A percentile compares a stretch with the other conserved stretches of the same genome.
phyloP scores from a whole-genome alignment of 2,888 invertebrate genomes.

The Orchestes rusci region DNA sequence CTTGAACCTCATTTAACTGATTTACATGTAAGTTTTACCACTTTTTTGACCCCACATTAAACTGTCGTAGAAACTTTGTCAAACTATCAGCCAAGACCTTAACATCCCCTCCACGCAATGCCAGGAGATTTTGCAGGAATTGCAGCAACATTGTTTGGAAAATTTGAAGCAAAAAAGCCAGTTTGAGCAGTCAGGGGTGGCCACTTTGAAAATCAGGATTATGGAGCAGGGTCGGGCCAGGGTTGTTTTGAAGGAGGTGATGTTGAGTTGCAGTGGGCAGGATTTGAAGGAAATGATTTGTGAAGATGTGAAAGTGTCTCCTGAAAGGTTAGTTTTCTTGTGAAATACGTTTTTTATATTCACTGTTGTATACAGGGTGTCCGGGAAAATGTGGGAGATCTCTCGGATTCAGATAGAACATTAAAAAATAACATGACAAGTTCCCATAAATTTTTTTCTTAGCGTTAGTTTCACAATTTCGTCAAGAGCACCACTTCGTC shows the following conservation, averaged over 20 bases:
- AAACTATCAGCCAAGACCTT: conserved; percentile 51
- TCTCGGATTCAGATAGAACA: no score
- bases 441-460: no score
- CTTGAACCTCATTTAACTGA: conserved; percentile 59
- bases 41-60: no score
- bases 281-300: conserved; percentile 53
- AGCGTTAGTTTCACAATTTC: no score
- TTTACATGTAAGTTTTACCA: no score
- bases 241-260: conserved; percentile 48
- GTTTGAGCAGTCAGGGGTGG: conserved; percentile 63
- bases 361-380: no score
- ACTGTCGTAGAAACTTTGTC: conserved; percentile 58
- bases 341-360: no score
- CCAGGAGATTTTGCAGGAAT: conserved; percentile 50
- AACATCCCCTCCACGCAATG: conserved; percentile 49
- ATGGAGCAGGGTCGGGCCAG: conserved; percentile 50
- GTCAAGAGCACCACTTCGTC: no score
- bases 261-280: conserved; percentile 48
- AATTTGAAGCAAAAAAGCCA: conserved; percentile 62
- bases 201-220: conserved; percentile 63
- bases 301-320: conserved; percentile 42
- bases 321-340: conserved; percentile 46
- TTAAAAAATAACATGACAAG: no score
- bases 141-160: conserved; percentile 64
- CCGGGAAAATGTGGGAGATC: no score